Conservation (phyloP, 2,888 invertebrate species). For the Eupsilia transversa region DNA sequence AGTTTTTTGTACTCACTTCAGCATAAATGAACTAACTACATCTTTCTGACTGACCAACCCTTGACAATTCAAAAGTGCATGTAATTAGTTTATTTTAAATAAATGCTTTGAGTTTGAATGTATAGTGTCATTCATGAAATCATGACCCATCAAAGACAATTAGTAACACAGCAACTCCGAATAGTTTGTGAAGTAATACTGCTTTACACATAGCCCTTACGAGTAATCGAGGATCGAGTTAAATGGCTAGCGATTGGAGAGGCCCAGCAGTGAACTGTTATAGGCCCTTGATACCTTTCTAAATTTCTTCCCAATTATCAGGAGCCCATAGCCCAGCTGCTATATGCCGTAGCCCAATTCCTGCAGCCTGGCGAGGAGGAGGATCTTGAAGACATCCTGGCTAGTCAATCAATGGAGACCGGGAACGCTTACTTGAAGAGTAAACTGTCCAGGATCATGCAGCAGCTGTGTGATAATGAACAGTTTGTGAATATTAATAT, state of each 20-base stretch:
- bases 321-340: constrained; percentile 84
- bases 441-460: constrained; percentile 76
- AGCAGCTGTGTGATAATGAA: constrained; percentile 77
- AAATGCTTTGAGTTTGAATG: no score
- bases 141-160: not conserved
- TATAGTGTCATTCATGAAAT: no score
- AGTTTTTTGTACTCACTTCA: no score
- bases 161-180: not conserved
- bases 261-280: not conserved
- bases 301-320: constrained; percentile 52
- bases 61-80: no score
- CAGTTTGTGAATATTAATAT: constrained; percentile 73
- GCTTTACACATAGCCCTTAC: not conserved
- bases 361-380: constrained; percentile 77
- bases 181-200: not conserved
- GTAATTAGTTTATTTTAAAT: no score
- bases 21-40: no score
- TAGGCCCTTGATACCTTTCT: not conserved
- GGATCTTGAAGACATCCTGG: constrained; percentile 81
- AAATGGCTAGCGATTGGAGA: not conserved
- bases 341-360: constrained; percentile 82
- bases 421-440: constrained; percentile 74
- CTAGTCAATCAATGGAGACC: constrained; percentile 76
- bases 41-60: no score
- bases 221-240: not conserved